Evolutionary conservation across 2,797 vertebrate species (phyloP).

Genomic region (Thripadectes ignobilis): DNA sequence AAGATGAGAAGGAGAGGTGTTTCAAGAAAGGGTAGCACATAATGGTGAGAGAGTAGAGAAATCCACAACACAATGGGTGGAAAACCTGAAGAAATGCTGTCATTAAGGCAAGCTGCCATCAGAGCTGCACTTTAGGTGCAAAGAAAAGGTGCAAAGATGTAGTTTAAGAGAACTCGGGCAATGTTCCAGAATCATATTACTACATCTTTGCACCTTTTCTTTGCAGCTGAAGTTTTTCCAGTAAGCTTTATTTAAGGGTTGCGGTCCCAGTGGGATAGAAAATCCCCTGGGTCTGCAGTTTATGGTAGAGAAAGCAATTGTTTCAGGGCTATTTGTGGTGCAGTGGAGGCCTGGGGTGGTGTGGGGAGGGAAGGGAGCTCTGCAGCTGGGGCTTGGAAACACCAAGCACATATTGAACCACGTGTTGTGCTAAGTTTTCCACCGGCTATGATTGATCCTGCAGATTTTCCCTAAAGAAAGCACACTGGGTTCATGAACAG

Average conservation of each 20-base stretch:
- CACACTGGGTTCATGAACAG: background rate
- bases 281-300: background rate
- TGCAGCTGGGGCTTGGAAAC: background rate
- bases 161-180: background rate
- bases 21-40: background rate
- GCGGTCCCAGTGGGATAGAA: background rate
- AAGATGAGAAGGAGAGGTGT: background rate
- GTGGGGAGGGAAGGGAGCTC: background rate
- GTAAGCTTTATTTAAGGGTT: background rate
- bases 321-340: background rate
- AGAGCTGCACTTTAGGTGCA: background rate
- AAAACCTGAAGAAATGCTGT: background rate
- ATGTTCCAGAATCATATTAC: background rate
- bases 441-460: background rate
- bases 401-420: background rate
- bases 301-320: background rate
- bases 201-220: background rate
- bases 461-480: background rate
- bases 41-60: background rate
- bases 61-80: background rate
- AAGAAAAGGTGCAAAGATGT: background rate
- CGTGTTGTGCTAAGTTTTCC: background rate
- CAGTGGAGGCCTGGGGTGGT: background rate
- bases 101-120: background rate
- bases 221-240: background rate